Evolutionary conservation across 2,797 vertebrate species (phyloP).

Genomic region (Hirundo rustica): DNA sequence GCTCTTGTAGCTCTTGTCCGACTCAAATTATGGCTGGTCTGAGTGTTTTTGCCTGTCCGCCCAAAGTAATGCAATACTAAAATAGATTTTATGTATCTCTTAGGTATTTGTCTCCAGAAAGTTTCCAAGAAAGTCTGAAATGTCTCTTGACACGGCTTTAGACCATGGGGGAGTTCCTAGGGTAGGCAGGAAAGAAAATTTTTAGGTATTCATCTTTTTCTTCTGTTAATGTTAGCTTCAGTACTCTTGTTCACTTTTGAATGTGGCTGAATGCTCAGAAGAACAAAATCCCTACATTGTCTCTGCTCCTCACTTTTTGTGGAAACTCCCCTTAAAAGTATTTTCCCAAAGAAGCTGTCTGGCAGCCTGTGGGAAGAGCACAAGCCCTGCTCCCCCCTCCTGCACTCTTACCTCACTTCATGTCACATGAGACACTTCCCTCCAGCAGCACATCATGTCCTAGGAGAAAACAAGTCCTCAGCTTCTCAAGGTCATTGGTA

Average conservation of each 20-base stretch:
- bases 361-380: not conserved
- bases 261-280: not conserved
- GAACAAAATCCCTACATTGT: not conserved
- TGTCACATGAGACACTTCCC: constrained; percentile 18
- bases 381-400: not conserved
- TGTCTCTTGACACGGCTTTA: not conserved
- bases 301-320: not conserved
- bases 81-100: not conserved
- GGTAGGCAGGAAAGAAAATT: not conserved
- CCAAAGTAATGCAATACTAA: not conserved
- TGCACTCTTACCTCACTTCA: constrained; percentile 40
- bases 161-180: not conserved
- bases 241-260: not conserved
- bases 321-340: not conserved
- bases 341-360: constrained; percentile 22
- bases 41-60: not conserved
- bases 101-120: not conserved
- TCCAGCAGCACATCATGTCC: constrained; percentile 4
- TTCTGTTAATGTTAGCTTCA: not conserved
- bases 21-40: not conserved
- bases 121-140: not conserved
- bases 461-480: constrained; percentile 45
- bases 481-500: constrained; percentile 31
- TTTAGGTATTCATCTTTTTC: not conserved
- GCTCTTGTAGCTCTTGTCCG: not conserved